Conservation (phyloP, 1,140 invertebrate species). For the Halesus radiatus region DNA sequence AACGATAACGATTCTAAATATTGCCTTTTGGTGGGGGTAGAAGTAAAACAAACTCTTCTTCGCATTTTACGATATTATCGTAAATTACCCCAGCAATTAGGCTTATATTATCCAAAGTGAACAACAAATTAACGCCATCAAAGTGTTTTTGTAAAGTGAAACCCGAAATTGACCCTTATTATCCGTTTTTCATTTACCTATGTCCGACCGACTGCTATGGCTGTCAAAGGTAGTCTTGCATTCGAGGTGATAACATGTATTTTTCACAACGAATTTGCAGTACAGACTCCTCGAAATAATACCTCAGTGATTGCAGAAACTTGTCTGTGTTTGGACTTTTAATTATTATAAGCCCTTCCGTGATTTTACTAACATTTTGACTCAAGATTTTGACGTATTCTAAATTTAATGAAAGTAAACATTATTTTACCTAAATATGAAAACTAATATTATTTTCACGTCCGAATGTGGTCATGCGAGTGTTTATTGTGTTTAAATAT, state of each 20-base stretch:
- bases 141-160: conserved; percentile 6
- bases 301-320: not conserved
- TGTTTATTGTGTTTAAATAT: not conserved
- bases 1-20: conserved; percentile 6
- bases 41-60: conserved; percentile 10
- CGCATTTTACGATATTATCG: not conserved
- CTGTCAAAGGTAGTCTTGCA: conserved; percentile 39
- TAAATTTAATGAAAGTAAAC: conserved; percentile 3
- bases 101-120: not conserved
- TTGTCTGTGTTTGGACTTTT: conserved; percentile 12
- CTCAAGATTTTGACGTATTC: conserved; percentile 2
- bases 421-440: conserved; percentile 10
- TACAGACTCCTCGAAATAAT: conserved; percentile 30
- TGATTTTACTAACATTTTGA: conserved; percentile 13
- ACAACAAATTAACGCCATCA: not conserved
- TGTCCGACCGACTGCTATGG: conserved; percentile 20
- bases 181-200: not conserved
- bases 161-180: not conserved
- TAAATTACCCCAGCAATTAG: not conserved
- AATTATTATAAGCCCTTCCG: not conserved
- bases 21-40: conserved; percentile 9
- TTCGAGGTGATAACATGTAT: conserved; percentile 42
- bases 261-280: conserved; percentile 21
- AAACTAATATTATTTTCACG: conserved; percentile 19
- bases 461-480: not conserved